These are phyloP conservation scores for Lepidurus couesii DNA, from an alignment of 1,140 invertebrate genomes.

Conservation along the genomic window DNA sequence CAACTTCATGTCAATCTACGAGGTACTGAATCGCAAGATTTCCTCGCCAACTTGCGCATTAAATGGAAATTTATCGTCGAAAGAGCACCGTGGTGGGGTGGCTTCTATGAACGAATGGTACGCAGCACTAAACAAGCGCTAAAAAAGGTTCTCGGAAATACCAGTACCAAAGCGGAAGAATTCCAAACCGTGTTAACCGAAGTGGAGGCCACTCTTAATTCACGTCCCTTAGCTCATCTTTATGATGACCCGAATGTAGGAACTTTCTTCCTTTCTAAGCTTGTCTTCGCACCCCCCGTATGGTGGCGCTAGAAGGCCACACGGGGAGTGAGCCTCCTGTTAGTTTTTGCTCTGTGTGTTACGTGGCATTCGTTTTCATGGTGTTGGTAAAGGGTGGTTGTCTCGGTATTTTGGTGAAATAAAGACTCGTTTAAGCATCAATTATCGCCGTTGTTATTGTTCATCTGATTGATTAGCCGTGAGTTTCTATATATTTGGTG, in stretches of 20 bases:
- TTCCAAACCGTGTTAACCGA: constrained; percentile 33
- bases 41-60: constrained; percentile 16
- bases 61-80: constrained; percentile 31
- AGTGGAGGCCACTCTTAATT: constrained; percentile 35
- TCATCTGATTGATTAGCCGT: no score
- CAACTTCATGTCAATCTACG: no score
- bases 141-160: constrained; percentile 33
- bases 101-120: constrained; percentile 35
- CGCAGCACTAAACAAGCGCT: constrained; percentile 34
- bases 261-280: no score
- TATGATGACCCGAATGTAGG: constrained; percentile 20
- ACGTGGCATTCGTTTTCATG: no score
- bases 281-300: no score
- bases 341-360: no score
- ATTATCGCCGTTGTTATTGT: no score
- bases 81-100: constrained; percentile 32
- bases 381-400: no score
- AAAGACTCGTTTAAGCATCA: no score
- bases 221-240: constrained; percentile 29
- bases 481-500: not conserved
- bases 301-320: no score
- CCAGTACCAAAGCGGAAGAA: constrained; percentile 35
- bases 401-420: no score
- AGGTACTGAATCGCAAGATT: not conserved
- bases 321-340: no score